A percentile compares a stretch with the other conserved stretches of the same genome.
phyloP scores from a whole-genome alignment of 1,140 invertebrate genomes.

The Wasmannia auropunctata region DNA sequence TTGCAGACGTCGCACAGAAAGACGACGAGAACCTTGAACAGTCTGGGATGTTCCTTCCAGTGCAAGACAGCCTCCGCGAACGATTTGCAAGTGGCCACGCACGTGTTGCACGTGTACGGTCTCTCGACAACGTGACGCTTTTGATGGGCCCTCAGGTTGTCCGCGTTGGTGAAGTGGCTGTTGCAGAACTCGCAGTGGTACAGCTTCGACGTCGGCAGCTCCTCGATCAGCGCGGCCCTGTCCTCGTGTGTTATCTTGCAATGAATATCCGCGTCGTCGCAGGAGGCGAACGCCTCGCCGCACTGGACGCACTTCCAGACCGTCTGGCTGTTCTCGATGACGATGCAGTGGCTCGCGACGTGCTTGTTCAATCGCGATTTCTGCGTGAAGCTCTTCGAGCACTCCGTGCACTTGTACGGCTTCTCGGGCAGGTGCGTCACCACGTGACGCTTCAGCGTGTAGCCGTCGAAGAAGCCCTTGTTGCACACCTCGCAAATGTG shows the following conservation, averaged over 20 bases:
- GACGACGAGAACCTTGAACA: slow-evolving; percentile 70
- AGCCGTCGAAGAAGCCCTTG: slow-evolving; percentile 95
- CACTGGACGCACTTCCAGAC: slow-evolving; percentile 75
- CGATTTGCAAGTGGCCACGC: slow-evolving; percentile 84
- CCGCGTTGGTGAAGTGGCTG: slow-evolving; percentile 84
- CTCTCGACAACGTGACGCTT: slow-evolving; percentile 83
- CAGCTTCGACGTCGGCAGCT: slow-evolving; percentile 75
- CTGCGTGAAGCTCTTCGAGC: slow-evolving; percentile 87
- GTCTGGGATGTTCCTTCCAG: slow-evolving; percentile 84
- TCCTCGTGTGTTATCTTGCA: slow-evolving; percentile 66
- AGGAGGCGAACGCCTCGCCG: slow-evolving; percentile 67
- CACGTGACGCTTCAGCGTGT: slow-evolving; percentile 92
- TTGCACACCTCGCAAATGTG: slow-evolving; percentile 97
- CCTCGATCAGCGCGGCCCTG: slow-evolving; percentile 70
- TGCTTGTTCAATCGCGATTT: slow-evolving; percentile 77
- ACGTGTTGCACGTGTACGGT: slow-evolving; percentile 86
- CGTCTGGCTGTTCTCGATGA: slow-evolving; percentile 73
- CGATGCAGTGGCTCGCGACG: slow-evolving; percentile 68
- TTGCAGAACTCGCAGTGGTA: slow-evolving; percentile 88
- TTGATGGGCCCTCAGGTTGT: slow-evolving; percentile 83
- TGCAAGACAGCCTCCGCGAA: slow-evolving; percentile 85
- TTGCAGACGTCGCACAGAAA: slow-evolving; percentile 75
- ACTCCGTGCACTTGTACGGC: slow-evolving; percentile 92
- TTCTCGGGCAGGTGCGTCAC: slow-evolving; percentile 88
- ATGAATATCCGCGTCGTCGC: slow-evolving; percentile 67